These are phyloP conservation scores for Drosophila subpulchrella DNA, from an alignment of 1,140 invertebrate species.

Conservation along the genomic window DNA sequence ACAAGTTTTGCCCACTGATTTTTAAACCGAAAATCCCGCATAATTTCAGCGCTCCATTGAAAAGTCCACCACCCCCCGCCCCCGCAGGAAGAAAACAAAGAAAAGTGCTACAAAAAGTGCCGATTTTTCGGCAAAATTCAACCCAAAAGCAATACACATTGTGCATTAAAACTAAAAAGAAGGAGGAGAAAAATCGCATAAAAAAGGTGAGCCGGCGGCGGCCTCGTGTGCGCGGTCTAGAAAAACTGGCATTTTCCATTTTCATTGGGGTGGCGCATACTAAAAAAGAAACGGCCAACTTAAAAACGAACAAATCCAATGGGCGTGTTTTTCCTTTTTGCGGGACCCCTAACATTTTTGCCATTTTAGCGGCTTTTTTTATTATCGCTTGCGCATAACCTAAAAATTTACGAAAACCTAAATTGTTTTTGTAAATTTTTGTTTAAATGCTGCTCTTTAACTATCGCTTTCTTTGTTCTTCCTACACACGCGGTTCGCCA, in stretches of 20 bases:
- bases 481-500: slow-evolving; percentile 69
- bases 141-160: slow-evolving; percentile 41
- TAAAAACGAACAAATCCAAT: neutral
- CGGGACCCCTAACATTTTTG: slow-evolving; percentile 14
- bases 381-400: slow-evolving; percentile 54
- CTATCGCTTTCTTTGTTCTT: slow-evolving; percentile 65
- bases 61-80: slow-evolving; percentile 15
- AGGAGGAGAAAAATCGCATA: slow-evolving; percentile 20
- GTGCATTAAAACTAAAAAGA: slow-evolving; percentile 36
- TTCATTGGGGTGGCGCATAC: slow-evolving; percentile 34
- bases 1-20: slow-evolving; percentile 1
- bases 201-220: slow-evolving; percentile 36
- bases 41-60: slow-evolving; percentile 36
- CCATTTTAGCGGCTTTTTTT: slow-evolving; percentile 64
- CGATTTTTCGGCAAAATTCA: slow-evolving; percentile 37
- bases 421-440: slow-evolving; percentile 70
- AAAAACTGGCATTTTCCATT: slow-evolving; percentile 41
- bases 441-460: slow-evolving; percentile 65
- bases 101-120: slow-evolving; percentile 26
- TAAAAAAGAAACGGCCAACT: neutral
- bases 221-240: slow-evolving; percentile 35
- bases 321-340: slow-evolving; percentile 21
- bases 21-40: slow-evolving; percentile 11
- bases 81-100: slow-evolving; percentile 31
- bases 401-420: slow-evolving; percentile 48